Evolutionary conservation across 2,797 vertebrate species (phyloP).

Genomic region (Melanotaenia parkinsoni): DNA sequence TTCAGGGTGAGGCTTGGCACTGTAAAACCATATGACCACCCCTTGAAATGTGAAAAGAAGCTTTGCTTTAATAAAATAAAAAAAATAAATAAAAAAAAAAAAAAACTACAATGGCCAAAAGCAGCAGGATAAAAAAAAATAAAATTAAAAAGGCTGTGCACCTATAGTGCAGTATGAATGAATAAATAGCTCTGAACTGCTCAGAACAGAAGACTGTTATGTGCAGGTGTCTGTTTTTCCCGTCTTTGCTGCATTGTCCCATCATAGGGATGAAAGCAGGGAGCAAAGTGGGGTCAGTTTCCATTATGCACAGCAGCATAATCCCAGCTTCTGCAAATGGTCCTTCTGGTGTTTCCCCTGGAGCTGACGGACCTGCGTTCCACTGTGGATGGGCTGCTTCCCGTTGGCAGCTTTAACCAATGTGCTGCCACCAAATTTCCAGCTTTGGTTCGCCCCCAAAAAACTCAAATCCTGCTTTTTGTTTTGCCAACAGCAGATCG

Average conservation of each 20-base stretch:
- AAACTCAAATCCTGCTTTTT: conserved; percentile 2
- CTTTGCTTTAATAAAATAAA: background rate
- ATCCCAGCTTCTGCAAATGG: conserved; percentile 71
- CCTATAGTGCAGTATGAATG: conserved; percentile 18
- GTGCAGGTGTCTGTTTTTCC: conserved; percentile 49
- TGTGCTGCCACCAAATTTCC: conserved; percentile 13
- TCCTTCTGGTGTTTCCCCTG: conserved; percentile 71
- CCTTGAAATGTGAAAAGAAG: conserved; percentile 1
- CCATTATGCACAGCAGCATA: conserved; percentile 71
- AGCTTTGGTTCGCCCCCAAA: background rate
- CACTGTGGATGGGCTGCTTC: conserved; percentile 11
- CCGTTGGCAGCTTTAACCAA: conserved; percentile 27
- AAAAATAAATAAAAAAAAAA: background rate
- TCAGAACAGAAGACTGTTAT: conserved; percentile 20
- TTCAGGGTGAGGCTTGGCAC: conserved; percentile 25
- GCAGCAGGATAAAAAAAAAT: background rate
- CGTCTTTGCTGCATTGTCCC: conserved; percentile 46
- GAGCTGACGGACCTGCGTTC: conserved; percentile 48
- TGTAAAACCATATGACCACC: background rate
- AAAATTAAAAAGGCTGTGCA: background rate
- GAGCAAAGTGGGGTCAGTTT: conserved; percentile 72
- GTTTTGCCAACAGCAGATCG: conserved; percentile 1
- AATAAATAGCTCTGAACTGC: conserved; percentile 40
- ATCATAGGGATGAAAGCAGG: conserved; percentile 47
- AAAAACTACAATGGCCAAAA: conserved; percentile 1